Evolutionary conservation across 2,113 vertebrate species (phyloP).

Genomic region (Rhegmatorhina hoffmannsi): DNA sequence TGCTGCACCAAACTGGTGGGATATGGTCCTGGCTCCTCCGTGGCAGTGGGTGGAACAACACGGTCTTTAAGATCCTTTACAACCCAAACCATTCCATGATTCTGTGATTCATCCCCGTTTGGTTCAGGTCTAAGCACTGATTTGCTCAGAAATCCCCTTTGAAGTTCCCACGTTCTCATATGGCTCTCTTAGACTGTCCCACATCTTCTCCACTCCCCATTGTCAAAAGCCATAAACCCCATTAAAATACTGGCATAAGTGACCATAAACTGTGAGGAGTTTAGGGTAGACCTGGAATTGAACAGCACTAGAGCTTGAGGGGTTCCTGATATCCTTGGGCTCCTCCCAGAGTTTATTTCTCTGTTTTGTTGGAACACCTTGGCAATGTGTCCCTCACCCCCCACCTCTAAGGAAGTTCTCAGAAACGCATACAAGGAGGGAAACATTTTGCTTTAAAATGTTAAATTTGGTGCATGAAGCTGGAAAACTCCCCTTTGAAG

Average conservation of each 20-base stretch:
- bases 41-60: neutral
- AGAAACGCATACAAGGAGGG: neutral
- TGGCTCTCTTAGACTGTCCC: too few relatives aligned
- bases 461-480: neutral
- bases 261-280: too few relatives aligned
- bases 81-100: neutral
- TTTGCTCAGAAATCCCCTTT: neutral
- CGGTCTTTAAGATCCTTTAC: neutral
- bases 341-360: neutral
- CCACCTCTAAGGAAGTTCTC: neutral
- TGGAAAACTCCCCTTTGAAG: neutral
- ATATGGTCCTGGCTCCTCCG: neutral
- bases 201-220: accelerated
- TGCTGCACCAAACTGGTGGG: neutral
- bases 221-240: neutral
- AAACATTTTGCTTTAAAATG: neutral
- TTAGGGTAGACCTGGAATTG: neutral
- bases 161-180: neutral
- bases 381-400: neutral
- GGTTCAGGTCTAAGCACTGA: neutral
- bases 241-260: neutral
- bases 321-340: neutral
- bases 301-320: too few relatives aligned
- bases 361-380: neutral
- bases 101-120: neutral